Evolutionary conservation across 2,797 vertebrate species (phyloP), one percentile per base, ranked within the genome.

Genomic region (Alosa sapidissima): DNA sequence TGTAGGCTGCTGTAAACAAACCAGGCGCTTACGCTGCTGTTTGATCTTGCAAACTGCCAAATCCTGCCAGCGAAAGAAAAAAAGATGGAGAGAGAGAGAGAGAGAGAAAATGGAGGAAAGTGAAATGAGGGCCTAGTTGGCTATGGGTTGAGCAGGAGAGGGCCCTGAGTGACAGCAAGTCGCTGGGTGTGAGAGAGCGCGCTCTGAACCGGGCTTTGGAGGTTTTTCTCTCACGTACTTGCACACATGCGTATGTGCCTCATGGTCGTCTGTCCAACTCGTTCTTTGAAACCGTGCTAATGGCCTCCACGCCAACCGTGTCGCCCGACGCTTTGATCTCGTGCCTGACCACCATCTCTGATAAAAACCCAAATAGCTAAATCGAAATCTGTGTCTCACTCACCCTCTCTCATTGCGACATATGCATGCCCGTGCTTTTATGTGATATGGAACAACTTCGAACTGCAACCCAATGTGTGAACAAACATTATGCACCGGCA

Each of bases 1-100:
- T 91, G 91, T 89, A 90, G 91, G 90, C 87, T 55, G 91, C 86
- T 91, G 92, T 94, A 94, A 95, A 95, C 93, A 95, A 93, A 92
- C 91, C 88, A 87, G 87, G 89, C 91, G 92, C 91, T 93, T 88
- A 92, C 90, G 89, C 87, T 86, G 85, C 75, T 82, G 85, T 96
- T 94, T 95, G 94, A 95, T 95, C 92, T 93, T 87, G 86, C 91
- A 89, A 87, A 92, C 91, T 91, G 89, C 65, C 88, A 78, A 93
- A 94, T 92, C 91, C 93, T 91, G 92, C 92, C 87, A 87, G 89
- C 87, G 89, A 93, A 93, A 94, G 94, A 92, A 93, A 24, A 28
- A 78, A 72, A 72, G 13, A 72, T 36, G 5, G 8, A 65, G 68
- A 41, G 33, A n/a, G 36, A 47, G 16, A 9, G 16, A 21, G 16